Conservation (phyloP, 2,797 vertebrate species). For the Peromyscus attwateri region DNA sequence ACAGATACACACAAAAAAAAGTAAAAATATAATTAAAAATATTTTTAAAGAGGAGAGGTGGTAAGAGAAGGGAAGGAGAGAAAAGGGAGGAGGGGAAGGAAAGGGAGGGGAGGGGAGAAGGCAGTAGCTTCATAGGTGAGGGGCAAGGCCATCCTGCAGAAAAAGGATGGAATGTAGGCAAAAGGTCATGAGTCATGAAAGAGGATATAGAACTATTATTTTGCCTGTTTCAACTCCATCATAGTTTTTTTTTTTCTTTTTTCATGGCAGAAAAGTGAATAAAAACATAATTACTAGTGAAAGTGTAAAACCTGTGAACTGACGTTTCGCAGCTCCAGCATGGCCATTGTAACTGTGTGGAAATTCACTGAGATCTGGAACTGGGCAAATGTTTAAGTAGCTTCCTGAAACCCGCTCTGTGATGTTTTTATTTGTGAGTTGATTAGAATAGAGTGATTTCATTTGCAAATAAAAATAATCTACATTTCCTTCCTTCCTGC, state of each 20-base stretch:
- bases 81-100: too few relatives aligned
- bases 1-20: background rate
- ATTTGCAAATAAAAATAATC: background rate
- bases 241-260: background rate
- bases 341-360: background rate
- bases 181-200: background rate
- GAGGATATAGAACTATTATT: background rate
- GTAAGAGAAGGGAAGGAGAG: too few relatives aligned
- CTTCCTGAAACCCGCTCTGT: background rate
- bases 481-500: background rate
- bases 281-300: background rate
- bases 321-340: background rate
- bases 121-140: background rate
- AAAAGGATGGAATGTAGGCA: background rate
- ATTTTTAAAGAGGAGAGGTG: background rate
- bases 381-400: background rate
- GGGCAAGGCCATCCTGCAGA: background rate
- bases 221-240: background rate
- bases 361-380: background rate
- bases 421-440: background rate
- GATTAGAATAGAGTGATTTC: background rate
- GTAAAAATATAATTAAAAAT: background rate
- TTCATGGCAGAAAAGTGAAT: background rate
- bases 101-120: background rate
- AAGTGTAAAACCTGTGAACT: background rate